phyloP scores from a whole-genome alignment of 2,113 vertebrate species.

The Scomber japonicus region DNA sequence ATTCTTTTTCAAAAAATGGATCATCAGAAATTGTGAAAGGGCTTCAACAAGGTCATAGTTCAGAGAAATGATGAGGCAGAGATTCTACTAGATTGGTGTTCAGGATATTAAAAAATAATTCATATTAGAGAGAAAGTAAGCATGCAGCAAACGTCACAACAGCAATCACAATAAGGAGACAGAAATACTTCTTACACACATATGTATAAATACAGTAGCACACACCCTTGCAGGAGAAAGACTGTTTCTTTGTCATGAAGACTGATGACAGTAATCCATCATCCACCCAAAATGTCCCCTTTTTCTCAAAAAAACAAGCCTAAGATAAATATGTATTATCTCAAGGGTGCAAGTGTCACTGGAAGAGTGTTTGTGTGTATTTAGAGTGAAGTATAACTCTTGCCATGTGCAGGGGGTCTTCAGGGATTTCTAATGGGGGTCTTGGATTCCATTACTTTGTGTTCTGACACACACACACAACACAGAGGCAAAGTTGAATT shows the following conservation, averaged over 20 bases:
- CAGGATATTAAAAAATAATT: constrained; percentile 11
- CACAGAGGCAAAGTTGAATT: not conserved
- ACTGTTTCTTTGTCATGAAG: constrained; percentile 8
- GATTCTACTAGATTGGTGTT: not conserved
- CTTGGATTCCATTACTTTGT: constrained; percentile 40
- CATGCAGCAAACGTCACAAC: not conserved
- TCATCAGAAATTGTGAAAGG: constrained; percentile 20
- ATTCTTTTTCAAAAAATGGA: constrained; percentile 5
- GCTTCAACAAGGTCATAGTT: constrained; percentile 12
- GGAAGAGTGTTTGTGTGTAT: constrained; percentile 52
- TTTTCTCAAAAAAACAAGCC: constrained; percentile 17
- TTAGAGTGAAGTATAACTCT: constrained; percentile 39
- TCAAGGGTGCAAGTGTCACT: constrained; percentile 43
- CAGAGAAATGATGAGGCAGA: not conserved
- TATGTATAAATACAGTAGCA: not conserved
- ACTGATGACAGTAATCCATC: constrained; percentile 47
- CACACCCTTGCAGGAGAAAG: not conserved
- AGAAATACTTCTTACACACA: not conserved
- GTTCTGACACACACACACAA: constrained; percentile 1
- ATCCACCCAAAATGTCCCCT: constrained; percentile 9
- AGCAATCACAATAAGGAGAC: not conserved
- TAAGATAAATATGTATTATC: constrained; percentile 51
- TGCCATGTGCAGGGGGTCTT: constrained; percentile 56
- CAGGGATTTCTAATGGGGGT: constrained; percentile 39
- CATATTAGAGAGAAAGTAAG: constrained; percentile 1